Evolutionary conservation across 2,113 vertebrate species (phyloP), one percentile per base, ranked within the genome.

Genomic region (Tachysurus fulvidraco): DNA sequence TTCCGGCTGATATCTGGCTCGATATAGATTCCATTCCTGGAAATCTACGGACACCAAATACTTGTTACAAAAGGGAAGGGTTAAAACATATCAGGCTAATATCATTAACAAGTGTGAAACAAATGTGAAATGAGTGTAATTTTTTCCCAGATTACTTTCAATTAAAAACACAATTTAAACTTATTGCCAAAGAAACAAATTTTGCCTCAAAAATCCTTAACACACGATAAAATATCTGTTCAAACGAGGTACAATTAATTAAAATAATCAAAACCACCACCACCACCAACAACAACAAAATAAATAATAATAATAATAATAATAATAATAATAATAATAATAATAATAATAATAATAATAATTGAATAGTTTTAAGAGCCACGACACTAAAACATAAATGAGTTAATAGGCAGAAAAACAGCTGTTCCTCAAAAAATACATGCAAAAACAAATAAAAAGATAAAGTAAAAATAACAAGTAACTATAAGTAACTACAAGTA

Each of bases 11-110:
- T 94, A 98, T 94, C 93, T 96, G 96, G 87, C 93, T 94, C 93
- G 94, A 92, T 91, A 96, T 95, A 91, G 96, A 93, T 94, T 99
- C 98, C 98, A 99, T 99, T 93, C 95, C 96, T 92, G 92, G 91
- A 93, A 92, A 90, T 92, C 94, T 95, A 91, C 50, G 79, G 83
- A 91, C 90, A 93, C 92, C 55, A 76, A 79, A 90, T 46, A 90
- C 16, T 41, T 50, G 6, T 85, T 73, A 86, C n/a, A 44, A 84
- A 76, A 54, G 30, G 25, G 28, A 76, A 52, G 14, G 3, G 79
- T 60, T 52, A 23, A 46, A 30, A 85, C 52, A 44, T 69, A 44
- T 1, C 13, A 52, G 5, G 52, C 25, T 13, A 6, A 54, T 55
- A 78, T 16, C 14, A 17, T 16, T 9, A 46, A 76, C 44, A 76